These are phyloP conservation scores for Oostethus manadensis DNA, from an alignment of 2,113 vertebrate genomes.

Conservation along the genomic window DNA sequence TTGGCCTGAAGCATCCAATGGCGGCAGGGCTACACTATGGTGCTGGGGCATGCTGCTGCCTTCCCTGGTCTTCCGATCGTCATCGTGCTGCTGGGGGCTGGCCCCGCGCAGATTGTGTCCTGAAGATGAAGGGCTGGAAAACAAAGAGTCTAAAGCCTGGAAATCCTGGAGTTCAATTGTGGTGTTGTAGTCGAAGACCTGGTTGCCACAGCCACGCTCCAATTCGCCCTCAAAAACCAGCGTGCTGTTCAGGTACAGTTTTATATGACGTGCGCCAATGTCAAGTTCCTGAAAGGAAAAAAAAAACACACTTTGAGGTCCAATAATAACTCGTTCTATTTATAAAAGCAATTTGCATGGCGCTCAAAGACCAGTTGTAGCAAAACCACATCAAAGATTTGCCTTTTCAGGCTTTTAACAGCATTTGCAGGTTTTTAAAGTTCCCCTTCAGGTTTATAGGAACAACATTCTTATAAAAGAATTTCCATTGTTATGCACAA, in stretches of 20 bases:
- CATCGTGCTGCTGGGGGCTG: constrained; percentile 46
- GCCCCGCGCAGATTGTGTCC: constrained; percentile 56
- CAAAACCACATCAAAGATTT: neutral
- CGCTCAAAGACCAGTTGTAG: neutral
- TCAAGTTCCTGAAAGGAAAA: constrained; percentile 76
- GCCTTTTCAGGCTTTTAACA: no score
- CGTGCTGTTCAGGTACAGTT: constrained; percentile 83
- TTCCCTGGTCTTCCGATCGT: constrained; percentile 33
- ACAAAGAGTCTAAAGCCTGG: constrained; percentile 51
- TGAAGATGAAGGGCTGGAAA: constrained; percentile 61
- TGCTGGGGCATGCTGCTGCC: constrained; percentile 26
- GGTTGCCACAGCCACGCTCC: constrained; percentile 77
- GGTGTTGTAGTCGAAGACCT: constrained; percentile 72
- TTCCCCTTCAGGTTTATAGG: neutral
- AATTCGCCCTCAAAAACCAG: constrained; percentile 84
- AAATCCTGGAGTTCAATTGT: constrained; percentile 69
- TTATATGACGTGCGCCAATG: constrained; percentile 80
- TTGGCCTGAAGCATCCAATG: constrained; percentile 24
- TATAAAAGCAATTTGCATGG: neutral
- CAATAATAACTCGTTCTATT: neutral
- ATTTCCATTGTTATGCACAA: neutral
- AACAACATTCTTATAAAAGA: no score
- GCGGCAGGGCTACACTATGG: constrained; percentile 8
- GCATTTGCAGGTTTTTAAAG: neutral
- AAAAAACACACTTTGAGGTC: constrained; percentile 6